Evolutionary conservation across 2,113 vertebrate genomes (phyloP), one percentile per base, ranked within the genome.

Genomic region (Pagrus major): DNA sequence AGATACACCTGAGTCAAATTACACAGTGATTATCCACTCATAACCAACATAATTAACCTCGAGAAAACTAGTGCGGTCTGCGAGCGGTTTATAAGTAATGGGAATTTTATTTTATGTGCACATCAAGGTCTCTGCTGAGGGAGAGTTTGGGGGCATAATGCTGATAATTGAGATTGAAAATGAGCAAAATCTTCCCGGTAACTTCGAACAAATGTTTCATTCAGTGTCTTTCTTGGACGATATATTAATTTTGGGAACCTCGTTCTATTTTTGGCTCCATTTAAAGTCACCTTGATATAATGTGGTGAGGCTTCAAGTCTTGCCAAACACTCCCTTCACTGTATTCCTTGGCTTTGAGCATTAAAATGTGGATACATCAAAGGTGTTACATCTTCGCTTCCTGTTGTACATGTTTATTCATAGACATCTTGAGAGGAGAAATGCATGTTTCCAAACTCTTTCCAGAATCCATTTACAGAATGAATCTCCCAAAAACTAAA

Each of bases 11-110:
- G 59, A 70, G 70, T 71, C 16, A 52, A 81, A 72, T 79, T 47
- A 59, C 58, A 47, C 23, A 9, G 70, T 23, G 52, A 80, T 89
- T 64, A 81, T 71, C 71, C 61, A 54, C 67, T 83, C 35, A 69
- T 59, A 42, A 75, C 63, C 59, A 55, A 71, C 44, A 37, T 25
- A 74, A 84, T 78, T 78, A 81, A 75, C 80, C 80, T 51, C 10
- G 2, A 18, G 21, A 44, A 80, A 86, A 74, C 63, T 15, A 47
- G 65, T 49, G 55, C 25, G 42, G 65, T 20, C 9, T 64, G 51
- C 56, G 33, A 64, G 54, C 18, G 41, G 71, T 52, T 80, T 78
- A 12, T 35, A 54, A 44, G 11, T 80, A 71, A 78, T 58, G 65
- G 54, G 69, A 27, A 27, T 71, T 79, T 49, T 35, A 73, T 80